phyloP scores from a whole-genome alignment of 2,888 invertebrate genomes.

The Epinotia ramella region DNA sequence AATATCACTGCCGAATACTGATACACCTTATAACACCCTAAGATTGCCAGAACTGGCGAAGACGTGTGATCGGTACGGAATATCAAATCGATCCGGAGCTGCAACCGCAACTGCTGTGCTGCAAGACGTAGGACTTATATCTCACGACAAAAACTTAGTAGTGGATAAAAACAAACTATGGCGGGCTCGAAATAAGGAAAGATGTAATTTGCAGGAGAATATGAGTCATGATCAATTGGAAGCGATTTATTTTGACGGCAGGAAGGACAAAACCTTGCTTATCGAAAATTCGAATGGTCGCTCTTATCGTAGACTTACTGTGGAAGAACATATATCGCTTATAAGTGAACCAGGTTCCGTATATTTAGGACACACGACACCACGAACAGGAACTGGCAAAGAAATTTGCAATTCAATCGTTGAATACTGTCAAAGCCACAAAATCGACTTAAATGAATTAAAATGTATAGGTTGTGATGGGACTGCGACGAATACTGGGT shows the following conservation, averaged over 20 bases:
- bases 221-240: not conserved
- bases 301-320: constrained; percentile 10
- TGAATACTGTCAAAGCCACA: constrained; percentile 22
- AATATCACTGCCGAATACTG: constrained; percentile 1
- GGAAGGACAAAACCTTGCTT: constrained; percentile 2
- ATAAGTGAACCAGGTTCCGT: constrained; percentile 13
- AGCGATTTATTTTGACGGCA: constrained; percentile 16
- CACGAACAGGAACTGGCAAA: constrained; percentile 32
- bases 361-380: constrained; percentile 42
- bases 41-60: constrained; percentile 14
- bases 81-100: not conserved
- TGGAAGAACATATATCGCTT: constrained; percentile 10
- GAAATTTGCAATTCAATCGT: constrained; percentile 31
- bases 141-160: constrained; percentile 11
- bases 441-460: constrained; percentile 28
- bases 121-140: constrained; percentile 13
- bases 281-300: constrained; percentile 6
- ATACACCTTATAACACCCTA: not conserved
- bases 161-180: constrained; percentile 9
- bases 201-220: not conserved
- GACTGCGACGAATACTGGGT: constrained; percentile 51
- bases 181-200: not conserved
- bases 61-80: constrained; percentile 1
- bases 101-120: constrained; percentile 6
- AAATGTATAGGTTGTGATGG: constrained; percentile 49